These are phyloP conservation scores for Ctenodactylus gundi DNA, from an alignment of 2,113 vertebrate species.

Conservation along the genomic window DNA sequence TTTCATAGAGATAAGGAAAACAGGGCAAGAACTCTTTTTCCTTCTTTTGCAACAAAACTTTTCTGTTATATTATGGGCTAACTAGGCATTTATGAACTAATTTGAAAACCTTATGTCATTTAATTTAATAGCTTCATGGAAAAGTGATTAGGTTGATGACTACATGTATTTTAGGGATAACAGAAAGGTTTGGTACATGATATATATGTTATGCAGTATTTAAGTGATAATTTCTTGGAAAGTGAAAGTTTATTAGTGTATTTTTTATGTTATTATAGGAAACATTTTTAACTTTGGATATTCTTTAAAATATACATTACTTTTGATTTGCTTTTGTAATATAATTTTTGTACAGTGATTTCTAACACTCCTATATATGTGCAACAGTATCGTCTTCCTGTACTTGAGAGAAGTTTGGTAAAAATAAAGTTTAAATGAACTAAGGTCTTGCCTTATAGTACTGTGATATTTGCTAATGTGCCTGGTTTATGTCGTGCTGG, in stretches of 20 bases:
- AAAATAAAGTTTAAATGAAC: not conserved
- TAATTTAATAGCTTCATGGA: not conserved
- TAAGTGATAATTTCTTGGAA: not conserved
- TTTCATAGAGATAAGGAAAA: not conserved
- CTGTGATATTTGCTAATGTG: too few species aligned
- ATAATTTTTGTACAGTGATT: not conserved
- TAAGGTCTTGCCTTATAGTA: not conserved
- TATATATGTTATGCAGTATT: constrained; percentile 11
- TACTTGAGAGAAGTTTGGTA: not conserved
- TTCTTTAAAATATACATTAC: not conserved
- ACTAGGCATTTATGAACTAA: not conserved
- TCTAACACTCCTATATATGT: not conserved
- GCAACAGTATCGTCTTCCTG: not conserved
- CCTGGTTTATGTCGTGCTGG: too few species aligned
- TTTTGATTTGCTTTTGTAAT: not conserved
- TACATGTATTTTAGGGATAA: not conserved
- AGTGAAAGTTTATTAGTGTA: not conserved
- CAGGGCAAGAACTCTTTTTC: not conserved
- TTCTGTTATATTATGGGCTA: not conserved
- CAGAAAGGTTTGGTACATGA: not conserved
- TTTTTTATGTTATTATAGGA: too few species aligned
- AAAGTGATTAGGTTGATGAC: not conserved
- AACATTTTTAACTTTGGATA: not conserved
- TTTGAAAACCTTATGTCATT: not conserved
- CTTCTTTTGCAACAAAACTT: not conserved